Evolutionary conservation across 2,113 vertebrate genomes (phyloP), one percentile per base, ranked within the genome.

Genomic region (Syngnathus floridae): DNA sequence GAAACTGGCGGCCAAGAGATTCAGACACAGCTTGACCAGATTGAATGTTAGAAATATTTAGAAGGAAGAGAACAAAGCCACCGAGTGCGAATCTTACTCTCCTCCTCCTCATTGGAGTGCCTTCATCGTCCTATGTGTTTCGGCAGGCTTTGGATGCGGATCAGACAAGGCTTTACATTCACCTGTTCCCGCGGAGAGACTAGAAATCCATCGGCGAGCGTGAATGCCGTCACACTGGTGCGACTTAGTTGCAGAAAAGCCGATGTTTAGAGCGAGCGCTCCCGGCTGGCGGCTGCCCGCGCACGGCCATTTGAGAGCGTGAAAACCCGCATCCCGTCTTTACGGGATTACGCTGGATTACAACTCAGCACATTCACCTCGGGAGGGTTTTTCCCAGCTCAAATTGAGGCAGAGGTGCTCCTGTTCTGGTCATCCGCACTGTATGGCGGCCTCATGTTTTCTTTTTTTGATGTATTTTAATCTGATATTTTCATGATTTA

Each of bases 311-410:
- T 85, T 82, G 77, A 67, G 64, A 73, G 80, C 82, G 80, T 84
- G 74, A 87, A 86, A 90, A 77, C 79, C 78, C 80, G 72, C 72
- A 82, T 88, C 84, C 77, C 73, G 77, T 26, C 76, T 77, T 77
- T 76, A 88, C 76, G 69, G 86, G 90, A 91, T 91, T 90, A 90
- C 70, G 77, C 80, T 84, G 90, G 90, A 91, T 91, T 90, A 91
- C 87, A 90, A 84, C 75, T 81, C 85, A 79, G 86, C 83, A 88
- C 82, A 85, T 88, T 88, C 86, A 88, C 86, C 88, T 60, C 68
- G 17, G 35, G 59, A 79, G 74, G 66, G 74, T 74, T 56, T 31
- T 56, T 35, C 5, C 54, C 6, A 2, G 51, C 51, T 11, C 21
- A 21, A 22, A 26, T 8, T 21, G 48, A 51, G 48, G 17, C 48